A percentile compares a stretch with the other conserved stretches of the same genome.
Conservation (phyloP, 1,140 invertebrate species). For the Drosophila sucinea region DNA sequence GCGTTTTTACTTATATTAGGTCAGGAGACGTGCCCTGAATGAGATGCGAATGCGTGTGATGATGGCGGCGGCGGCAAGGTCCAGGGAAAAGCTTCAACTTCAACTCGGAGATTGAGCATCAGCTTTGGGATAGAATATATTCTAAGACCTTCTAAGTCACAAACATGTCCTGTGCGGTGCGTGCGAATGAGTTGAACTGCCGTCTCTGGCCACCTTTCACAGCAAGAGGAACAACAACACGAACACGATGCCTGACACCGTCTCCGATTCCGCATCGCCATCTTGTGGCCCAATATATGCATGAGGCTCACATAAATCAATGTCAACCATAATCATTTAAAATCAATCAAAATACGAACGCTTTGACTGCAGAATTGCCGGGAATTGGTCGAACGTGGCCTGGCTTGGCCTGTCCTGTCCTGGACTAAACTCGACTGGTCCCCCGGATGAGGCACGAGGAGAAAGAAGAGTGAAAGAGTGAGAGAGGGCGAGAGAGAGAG, state of each 20-base stretch:
- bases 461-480: not conserved
- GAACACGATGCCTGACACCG: slow-evolving; percentile 27
- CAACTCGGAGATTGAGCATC: slow-evolving; percentile 2
- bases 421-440: slow-evolving; percentile 20
- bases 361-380: slow-evolving; percentile 82
- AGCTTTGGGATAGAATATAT: slow-evolving; percentile 10
- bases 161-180: slow-evolving; percentile 44
- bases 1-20: slow-evolving; percentile 82
- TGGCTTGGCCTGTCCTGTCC: slow-evolving; percentile 10
- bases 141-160: slow-evolving; percentile 67
- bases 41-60: slow-evolving; percentile 23
- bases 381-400: slow-evolving; percentile 76
- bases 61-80: not conserved
- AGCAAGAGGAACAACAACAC: slow-evolving; percentile 12
- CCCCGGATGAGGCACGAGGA: not conserved
- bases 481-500: not conserved
- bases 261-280: slow-evolving; percentile 40
- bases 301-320: slow-evolving; percentile 82
- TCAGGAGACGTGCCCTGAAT: slow-evolving; percentile 82
- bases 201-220: slow-evolving; percentile 46
- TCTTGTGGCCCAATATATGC: slow-evolving; percentile 82
- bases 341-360: slow-evolving; percentile 83
- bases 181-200: slow-evolving; percentile 71
- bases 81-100: not conserved
- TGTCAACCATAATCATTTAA: slow-evolving; percentile 83